Evolutionary conservation across 2,113 vertebrate species (phyloP), one percentile per base, ranked within the genome.

Genomic region (Brienomyrus brachyistius): DNA sequence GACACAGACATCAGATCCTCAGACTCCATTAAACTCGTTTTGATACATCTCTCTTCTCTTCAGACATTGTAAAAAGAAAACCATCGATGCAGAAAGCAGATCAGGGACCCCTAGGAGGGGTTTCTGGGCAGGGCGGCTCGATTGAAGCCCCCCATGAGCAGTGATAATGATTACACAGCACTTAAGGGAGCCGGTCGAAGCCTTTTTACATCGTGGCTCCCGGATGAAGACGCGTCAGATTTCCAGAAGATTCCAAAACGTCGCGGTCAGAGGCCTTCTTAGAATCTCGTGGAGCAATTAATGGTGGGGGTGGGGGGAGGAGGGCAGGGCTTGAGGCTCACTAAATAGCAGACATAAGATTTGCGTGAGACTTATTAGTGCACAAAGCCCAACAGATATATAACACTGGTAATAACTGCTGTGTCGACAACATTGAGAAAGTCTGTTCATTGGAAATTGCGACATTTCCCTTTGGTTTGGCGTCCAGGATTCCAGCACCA

Each of bases 101-200:
- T 84, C 48, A 90, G 82, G 19, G 11, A 19, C 48, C 43, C 80
- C 40, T 52, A 27, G 21, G 47, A 87, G 82, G 21, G 31, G 21
- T 35, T 90, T 70, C 54, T 74, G 54, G 54, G 56, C 43, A 10
- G 56, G 23, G n/a, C 21, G 11, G 40, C 50, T 56, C 48, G 23
- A 77, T 88, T 31, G 59, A 19, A 50, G 62, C 31, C 51, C 77
- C 54, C 51, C 2, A 1, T 54, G 74, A 51, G 52, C 13, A 23
- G 35, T 19, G 77, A 47, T 83, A 89, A 84, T 89, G 35, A 62
- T 56, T 50, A 52, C 50, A 89, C 48, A 19, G 88, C 56, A 54
- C 88, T 89, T 82, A 80, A 43, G 27, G 19, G 50, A 62, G 31
- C 19, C 4, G 52, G 17, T 23, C 17, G 27, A 35, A 80, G 13